Conservation (phyloP, 2,888 invertebrate genomes). For the Aleiodes testaceus region DNA sequence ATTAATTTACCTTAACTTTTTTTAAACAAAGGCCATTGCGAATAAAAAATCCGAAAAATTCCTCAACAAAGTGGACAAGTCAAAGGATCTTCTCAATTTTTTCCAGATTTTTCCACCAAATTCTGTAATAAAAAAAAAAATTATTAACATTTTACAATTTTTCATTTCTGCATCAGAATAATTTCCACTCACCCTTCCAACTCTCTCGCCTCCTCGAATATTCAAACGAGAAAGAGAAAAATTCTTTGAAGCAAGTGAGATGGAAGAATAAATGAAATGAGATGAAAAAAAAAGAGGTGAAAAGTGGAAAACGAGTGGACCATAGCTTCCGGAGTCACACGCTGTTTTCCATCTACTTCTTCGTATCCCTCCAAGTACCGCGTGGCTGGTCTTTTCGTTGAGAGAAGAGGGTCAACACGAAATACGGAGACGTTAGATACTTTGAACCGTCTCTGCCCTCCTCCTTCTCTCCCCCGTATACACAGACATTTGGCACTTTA, state of each 20-base stretch:
- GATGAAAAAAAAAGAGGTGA: constrained; percentile 3
- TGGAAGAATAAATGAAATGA: constrained; percentile 15
- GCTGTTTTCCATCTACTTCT: constrained; percentile 25
- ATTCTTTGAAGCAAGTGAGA: not conserved
- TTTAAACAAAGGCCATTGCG: no score
- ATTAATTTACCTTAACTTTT: no score
- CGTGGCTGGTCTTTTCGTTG: constrained; percentile 13
- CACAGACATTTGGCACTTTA: constrained; percentile 45
- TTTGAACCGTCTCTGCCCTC: constrained; percentile 39
- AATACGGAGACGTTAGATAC: constrained; percentile 44
- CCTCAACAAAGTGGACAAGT: no score
- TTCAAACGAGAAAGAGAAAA: not conserved
- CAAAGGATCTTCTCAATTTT: no score
- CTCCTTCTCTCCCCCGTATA: not conserved
- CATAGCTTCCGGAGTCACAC: constrained; percentile 16
- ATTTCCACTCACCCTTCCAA: no score
- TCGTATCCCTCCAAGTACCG: not conserved
- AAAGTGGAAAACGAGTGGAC: not conserved
- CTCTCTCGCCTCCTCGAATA: no score
- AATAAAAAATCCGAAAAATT: no score
- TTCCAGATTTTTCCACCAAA: no score
- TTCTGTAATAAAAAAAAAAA: no score
- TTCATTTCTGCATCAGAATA: no score
- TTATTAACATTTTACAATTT: no score
- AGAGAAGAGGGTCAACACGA: constrained; percentile 34